phyloP scores from a whole-genome alignment of 2,888 invertebrate genomes.

The Mythimna pallens region DNA sequence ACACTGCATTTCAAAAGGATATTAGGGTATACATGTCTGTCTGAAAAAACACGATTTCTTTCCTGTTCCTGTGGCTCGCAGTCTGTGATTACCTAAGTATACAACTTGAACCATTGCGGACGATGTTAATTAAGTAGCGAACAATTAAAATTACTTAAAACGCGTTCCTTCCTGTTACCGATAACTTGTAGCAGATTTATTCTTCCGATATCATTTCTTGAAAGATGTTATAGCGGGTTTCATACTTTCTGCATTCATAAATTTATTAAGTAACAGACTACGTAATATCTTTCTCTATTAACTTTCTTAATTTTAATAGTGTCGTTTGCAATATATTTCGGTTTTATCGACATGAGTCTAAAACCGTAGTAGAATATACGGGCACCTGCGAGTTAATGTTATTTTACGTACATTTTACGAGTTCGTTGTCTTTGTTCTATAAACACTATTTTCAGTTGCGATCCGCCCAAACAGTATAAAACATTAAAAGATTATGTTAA shows the following conservation, averaged over 20 bases:
- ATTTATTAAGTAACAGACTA: slow-evolving; percentile 13
- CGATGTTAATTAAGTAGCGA: slow-evolving; percentile 71
- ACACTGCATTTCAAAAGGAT: slow-evolving; percentile 56
- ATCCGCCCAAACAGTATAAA: slow-evolving; percentile 74
- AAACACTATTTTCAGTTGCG: slow-evolving; percentile 82
- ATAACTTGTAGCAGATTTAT: slow-evolving; percentile 57
- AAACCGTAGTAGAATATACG: slow-evolving; percentile 49
- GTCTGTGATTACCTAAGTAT: slow-evolving; percentile 64
- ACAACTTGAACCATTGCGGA: slow-evolving; percentile 64
- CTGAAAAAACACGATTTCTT: slow-evolving; percentile 70
- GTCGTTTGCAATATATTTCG: slow-evolving; percentile 9
- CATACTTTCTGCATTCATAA: slow-evolving; percentile 38
- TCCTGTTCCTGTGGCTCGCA: slow-evolving; percentile 64
- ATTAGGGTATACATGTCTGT: slow-evolving; percentile 35
- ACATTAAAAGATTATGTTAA: slow-evolving; percentile 78
- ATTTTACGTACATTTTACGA: slow-evolving; percentile 85
- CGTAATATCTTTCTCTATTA: slow-evolving; percentile 14
- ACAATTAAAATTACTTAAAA: slow-evolving; percentile 70
- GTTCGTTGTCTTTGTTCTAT: slow-evolving; percentile 87
- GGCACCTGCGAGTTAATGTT: slow-evolving; percentile 69
- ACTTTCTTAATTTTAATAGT: slow-evolving; percentile 32
- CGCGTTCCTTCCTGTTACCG: slow-evolving; percentile 69
- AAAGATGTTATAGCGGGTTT: slow-evolving; percentile 37
- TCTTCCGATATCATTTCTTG: slow-evolving; percentile 64
- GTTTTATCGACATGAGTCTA: slow-evolving; percentile 44